A percentile compares a stretch with the other conserved stretches of the same genome.
phyloP scores from a whole-genome alignment of 2,113 vertebrate species.

The Etheostoma spectabile region DNA sequence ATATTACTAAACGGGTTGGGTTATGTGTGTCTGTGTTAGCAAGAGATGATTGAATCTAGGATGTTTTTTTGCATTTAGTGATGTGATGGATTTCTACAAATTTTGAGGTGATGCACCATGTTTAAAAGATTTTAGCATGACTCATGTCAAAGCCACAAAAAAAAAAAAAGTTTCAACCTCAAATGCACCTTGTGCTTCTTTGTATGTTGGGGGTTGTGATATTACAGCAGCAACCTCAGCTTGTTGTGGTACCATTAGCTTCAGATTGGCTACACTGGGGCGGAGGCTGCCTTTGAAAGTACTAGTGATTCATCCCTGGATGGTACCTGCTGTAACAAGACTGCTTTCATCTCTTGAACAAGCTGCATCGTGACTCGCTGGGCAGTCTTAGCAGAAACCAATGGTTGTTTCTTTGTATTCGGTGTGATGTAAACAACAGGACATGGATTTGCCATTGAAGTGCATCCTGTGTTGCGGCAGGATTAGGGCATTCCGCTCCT shows the following conservation, averaged over 20 bases:
- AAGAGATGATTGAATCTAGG: slow-evolving; percentile 18
- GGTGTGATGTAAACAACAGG: slow-evolving; percentile 33
- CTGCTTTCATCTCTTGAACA: slow-evolving; percentile 12
- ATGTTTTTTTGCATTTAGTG: slow-evolving; percentile 10
- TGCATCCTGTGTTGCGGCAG: slow-evolving; percentile 27
- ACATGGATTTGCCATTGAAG: slow-evolving; percentile 32
- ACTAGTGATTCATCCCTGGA: slow-evolving; percentile 15
- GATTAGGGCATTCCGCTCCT: slow-evolving; percentile 15
- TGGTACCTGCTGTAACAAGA: not conserved
- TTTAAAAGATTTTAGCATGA: slow-evolving; percentile 38
- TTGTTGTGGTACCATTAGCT: slow-evolving; percentile 9
- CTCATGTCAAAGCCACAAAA: slow-evolving; percentile 41
- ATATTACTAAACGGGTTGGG: not conserved
- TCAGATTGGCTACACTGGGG: not conserved
- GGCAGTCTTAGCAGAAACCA: slow-evolving; percentile 23
- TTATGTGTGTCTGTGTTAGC: slow-evolving; percentile 19
- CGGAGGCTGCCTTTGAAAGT: slow-evolving; percentile 9
- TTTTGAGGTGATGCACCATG: slow-evolving; percentile 43
- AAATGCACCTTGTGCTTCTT: slow-evolving; percentile 7
- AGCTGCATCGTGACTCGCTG: slow-evolving; percentile 17
- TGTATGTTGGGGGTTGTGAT: slow-evolving; percentile 5
- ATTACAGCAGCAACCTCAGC: not conserved
- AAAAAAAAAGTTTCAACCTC: slow-evolving; percentile 2
- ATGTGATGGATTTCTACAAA: slow-evolving; percentile 18
- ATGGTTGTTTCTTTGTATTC: slow-evolving; percentile 9